These are phyloP conservation scores for Panopea generosa DNA, from an alignment of 2,888 invertebrate genomes.

Conservation along the genomic window DNA sequence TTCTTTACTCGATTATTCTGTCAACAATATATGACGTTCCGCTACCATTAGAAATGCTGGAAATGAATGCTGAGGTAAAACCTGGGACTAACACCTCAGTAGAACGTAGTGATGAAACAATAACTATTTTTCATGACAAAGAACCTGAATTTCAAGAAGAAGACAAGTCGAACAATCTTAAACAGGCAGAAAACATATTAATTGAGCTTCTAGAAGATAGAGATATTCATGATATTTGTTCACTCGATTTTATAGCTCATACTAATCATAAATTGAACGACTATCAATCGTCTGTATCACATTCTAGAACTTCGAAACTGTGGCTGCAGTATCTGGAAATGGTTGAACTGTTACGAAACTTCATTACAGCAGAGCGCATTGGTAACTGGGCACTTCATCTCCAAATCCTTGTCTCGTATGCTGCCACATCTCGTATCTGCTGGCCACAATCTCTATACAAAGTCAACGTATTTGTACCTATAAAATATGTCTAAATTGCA, in stretches of 20 bases:
- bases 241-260: background rate
- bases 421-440: conserved; percentile 58
- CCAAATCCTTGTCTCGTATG: conserved; percentile 40
- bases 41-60: conserved; percentile 3
- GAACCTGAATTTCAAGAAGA: background rate
- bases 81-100: too few species aligned
- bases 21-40: conserved; percentile 1
- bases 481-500: conserved; percentile 40
- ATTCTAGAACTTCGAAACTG: too few species aligned
- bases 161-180: background rate
- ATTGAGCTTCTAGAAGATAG: too few species aligned
- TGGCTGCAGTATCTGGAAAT: too few species aligned
- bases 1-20: conserved; percentile 22
- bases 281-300: too few species aligned
- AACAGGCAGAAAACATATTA: background rate
- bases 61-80: background rate
- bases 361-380: conserved; percentile 61
- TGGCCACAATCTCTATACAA: conserved; percentile 62
- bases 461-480: conserved; percentile 51
- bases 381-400: conserved; percentile 66
- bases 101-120: too few species aligned
- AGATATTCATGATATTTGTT: too few species aligned
- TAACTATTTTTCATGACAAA: too few species aligned
- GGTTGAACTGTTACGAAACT: conserved; percentile 34
- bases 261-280: too few species aligned